Evolutionary conservation across 2,797 vertebrate species (phyloP), one percentile per base, ranked within the genome.

Genomic region (Benthosema pterotum): DNA sequence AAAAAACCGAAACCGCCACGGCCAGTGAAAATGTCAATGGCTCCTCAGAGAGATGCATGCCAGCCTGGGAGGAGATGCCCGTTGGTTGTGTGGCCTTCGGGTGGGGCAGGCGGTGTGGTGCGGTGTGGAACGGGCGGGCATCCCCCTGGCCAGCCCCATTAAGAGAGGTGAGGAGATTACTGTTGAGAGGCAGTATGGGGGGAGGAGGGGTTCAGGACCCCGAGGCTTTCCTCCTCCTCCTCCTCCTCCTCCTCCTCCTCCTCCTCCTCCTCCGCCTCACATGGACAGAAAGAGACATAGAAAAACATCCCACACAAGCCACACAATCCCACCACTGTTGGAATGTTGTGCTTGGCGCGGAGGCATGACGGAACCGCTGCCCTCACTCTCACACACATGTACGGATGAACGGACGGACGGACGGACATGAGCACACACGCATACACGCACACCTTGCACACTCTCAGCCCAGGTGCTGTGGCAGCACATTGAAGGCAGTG

Each of bases 331-430:
- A 82, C 82, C 60, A 78, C 86, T 90, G 90, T 90, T 83, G 69
- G 79, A 89, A 88, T 88, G 89, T 92, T 91, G 77, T 77, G 75
- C 53, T 89, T 91, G 88, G 90, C 86, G 79, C 76, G 74, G 71
- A n/a, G 60, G 51, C 0, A 49, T 74, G 76, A 84, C 60, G 45
- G 77, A 78, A 71, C 70, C 82, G 83, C 86, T 82, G 84, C 78
- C 79, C 32, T 63, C 66, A 47, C 14, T 12, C 14, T 48, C 62
- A 55, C 25, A 28, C 53, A 11, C 52, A 12, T n/a, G n/a, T n/a
- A n/a, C n/a, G n/a, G n/a, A n/a, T 3, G 11, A 49, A n/a, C 11
- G 1, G 43, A 60, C 70, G n/a, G n/a, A n/a, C 4, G 11, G 49
- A n/a, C 11, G 1, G 43, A 60, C 70, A 67, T 18, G 58, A 60